Evolutionary conservation across 2,888 invertebrate genomes (phyloP), one percentile per base, ranked within the genome.

Genomic region (Himalopsyche japonica): DNA sequence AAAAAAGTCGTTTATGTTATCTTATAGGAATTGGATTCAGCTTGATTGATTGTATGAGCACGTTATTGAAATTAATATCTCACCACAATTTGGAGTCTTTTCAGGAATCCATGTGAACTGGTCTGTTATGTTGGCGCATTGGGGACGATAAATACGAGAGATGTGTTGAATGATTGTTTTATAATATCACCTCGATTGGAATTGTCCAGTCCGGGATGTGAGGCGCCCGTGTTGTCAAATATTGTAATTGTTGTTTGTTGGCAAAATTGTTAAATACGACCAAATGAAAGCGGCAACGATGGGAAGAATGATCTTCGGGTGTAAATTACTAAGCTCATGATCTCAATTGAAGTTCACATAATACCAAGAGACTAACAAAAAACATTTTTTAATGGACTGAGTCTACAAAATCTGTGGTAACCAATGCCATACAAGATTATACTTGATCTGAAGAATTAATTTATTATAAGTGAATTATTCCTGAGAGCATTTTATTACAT

Each of bases 301-400:
- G 77, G 24, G 77, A 43, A 77, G 77, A 77, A 20, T 77, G 77
- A 77, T 77, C 70, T 77, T 77, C 37, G 77, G 77, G 34, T 77
- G 34, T 43, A 82, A 77, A 85, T 76, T 80, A 85, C 80, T 77
- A 85, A 85, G 85, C 85, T 48, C 80, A 85, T 76, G 57, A 80
- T 79, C 76, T 79, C 79, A 34, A 70, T 34, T 30, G 70, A 70
- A 15, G 70, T 27, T 70, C 70, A 43, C 43, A 15, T 70, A 70
- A 70, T 30, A 70, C 27, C 70, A 70, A 70, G 27, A 70, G 70
- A 70, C 15, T 15, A 4, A 15, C 15, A 15, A 15, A 43, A 6
- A 43, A 3, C 15, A 15, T 43, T 43, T 43, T 15, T 3, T 43
- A 3, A 43, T 43, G 2, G 2, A 43, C 15, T 15, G 3, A 15